Percentiles rank a stretch among this genome's conserved stretches.
Conservation (phyloP, 2,797 vertebrate genomes). For the Manis crassicaudata region DNA sequence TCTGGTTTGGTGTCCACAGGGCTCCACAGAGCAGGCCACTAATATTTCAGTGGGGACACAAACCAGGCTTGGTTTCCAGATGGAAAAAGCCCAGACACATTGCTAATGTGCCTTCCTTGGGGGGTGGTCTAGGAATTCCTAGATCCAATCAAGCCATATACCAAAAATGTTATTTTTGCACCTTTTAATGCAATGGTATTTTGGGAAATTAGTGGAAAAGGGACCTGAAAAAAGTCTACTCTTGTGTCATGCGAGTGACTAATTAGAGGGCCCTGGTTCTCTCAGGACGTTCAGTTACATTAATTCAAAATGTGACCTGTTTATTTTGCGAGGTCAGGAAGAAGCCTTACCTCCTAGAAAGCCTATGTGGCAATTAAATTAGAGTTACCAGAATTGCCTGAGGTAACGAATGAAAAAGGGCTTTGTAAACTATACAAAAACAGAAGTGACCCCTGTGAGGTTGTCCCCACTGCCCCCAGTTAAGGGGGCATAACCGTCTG, state of each 20-base stretch:
- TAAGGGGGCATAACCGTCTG: neutral
- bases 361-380: constrained; percentile 71
- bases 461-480: constrained; percentile 35
- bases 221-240: constrained; percentile 27
- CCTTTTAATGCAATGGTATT: constrained; percentile 67
- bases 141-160: constrained; percentile 43
- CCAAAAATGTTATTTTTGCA: constrained; percentile 59
- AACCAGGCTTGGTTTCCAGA: constrained; percentile 56
- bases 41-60: neutral
- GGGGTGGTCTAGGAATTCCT: constrained; percentile 60
- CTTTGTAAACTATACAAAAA: constrained; percentile 50
- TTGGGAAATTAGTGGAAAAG: constrained; percentile 65
- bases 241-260: constrained; percentile 52
- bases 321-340: constrained; percentile 77
- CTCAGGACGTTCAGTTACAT: constrained; percentile 59
- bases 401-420: constrained; percentile 55
- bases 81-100: neutral
- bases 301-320: constrained; percentile 77
- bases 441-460: neutral
- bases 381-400: constrained; percentile 60
- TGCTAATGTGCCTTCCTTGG: neutral
- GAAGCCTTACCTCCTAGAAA: constrained; percentile 69
- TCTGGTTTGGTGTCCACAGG: neutral
- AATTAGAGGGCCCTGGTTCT: constrained; percentile 71
- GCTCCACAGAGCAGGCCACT: neutral